Evolutionary conservation across 2,113 vertebrate genomes (phyloP), one percentile per base, ranked within the genome.

Genomic region (Machaerirhynchus nigripectus): DNA sequence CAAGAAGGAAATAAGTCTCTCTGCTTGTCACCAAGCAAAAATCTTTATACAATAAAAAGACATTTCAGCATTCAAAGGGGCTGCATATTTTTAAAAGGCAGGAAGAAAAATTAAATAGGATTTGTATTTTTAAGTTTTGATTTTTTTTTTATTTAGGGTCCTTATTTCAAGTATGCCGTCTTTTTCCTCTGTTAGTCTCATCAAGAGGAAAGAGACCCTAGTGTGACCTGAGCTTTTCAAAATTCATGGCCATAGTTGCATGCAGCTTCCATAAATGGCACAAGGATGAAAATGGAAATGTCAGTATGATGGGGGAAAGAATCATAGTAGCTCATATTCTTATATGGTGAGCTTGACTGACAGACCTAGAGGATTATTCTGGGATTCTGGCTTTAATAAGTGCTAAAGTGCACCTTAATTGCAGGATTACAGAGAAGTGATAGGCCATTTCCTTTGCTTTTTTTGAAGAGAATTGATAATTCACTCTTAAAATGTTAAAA

Each of bases 241-340:
- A 97, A 97, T 97, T 97, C 96, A 93, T 95, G 68, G 57, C 53
- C 75, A 56, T 5, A 23, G 16, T 94, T 86, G 33, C 0, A 1
- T 65, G 30, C 49, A 71, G 21, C 82, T 88, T 93, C 84, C 84
- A 53, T 76, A 96, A 97, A 93, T 97, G 96, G 87, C 86, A 96
- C 9, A 44, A 57, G 53, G 93, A 74, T 96, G 89, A 95, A 97
- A 96, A 93, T 87, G 89, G 82, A 97, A 97, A 97, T 97, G 97
- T 97, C 97, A 97, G 71, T 86, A 88, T 92, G 90, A 90, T 91
- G 77, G 61, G 65, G 28, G 18, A 89, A 92, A 93, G 85, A 86
- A 89, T 87, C 87, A 70, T 94, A 78, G 90, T 94, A 94, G 65
- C 82, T 86, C 1, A 1, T 85, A 79, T 90, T 84, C 67, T 91